Evolutionary conservation across 2,888 invertebrate species (phyloP), one percentile per base, ranked within the genome.

Genomic region (Pseudococcus viburni): DNA sequence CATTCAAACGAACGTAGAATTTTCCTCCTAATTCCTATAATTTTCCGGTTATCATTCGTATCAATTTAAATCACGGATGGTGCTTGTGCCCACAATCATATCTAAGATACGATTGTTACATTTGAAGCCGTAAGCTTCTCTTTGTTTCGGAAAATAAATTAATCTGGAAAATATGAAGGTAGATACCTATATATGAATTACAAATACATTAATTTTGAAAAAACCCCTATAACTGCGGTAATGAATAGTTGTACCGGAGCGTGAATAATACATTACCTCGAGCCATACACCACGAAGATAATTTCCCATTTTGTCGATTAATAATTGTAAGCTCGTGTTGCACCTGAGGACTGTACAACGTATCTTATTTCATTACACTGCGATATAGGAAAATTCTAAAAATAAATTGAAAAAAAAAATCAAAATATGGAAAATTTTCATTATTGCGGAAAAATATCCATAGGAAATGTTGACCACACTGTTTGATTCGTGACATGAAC

Each of bases 191-290:
- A 12, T 17, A 17, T 46, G 12, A 8, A 55, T 55, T 15, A 6
- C 15, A 73, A 26, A 9, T 73, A 73, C 68, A 73, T 73, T 22
- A 73, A 73, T 73, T 73, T 73, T 12, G 19, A 59, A 59, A 73
- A 73, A 73, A 33, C 68, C 68, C 68, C 68, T 33, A 22, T 73
- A 33, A 73, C 9, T 15, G 26, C 9, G 33, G 68, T 80, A 80
- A 80, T 80, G 80, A 80, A 80, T 80, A 80, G 80, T 80, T 80
- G 42, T 80, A 42, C n/a, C 80, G n/a, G 26, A 80, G 80, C 80
- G 80, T 80, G 80, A 80, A 80, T 80, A 80, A 80, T 80, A 46
- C 39, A 42, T 80, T 80, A 80, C 80, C 80, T 80, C 42, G n/a
- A 80, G 80, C 42, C 80, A 80, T 73, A 73, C 73, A 46, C 42